Evolutionary conservation across 1,140 invertebrate genomes (phyloP), one percentile per base, ranked within the genome.

Genomic region (Drosophila cardini): DNA sequence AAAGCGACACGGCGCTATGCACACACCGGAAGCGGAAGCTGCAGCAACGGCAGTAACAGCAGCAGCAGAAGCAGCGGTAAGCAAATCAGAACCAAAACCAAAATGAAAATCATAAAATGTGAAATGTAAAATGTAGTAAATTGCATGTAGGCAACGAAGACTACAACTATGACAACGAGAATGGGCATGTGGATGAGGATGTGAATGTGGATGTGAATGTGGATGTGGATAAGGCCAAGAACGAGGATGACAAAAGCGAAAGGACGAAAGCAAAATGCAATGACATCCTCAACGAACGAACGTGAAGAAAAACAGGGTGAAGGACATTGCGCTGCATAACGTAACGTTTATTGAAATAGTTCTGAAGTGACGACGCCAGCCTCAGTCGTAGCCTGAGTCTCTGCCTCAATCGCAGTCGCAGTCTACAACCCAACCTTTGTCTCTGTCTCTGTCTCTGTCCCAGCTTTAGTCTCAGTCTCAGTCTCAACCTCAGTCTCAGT

Each of bases 321-420:
- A 87, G 84, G 84, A 87, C 80, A 89, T 80, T 76, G 76, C 84
- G 83, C 82, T 63, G 60, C 68, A 63, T 60, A 75, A 50, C 84
- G 78, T 80, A 83, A 84, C 84, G 84, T 77, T 87, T 89, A 87
- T 87, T 87, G 84, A 87, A 87, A 87, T 87, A 87, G 84, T 87
- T 87, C 76, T 89, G 69, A 87, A 87, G 84, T 89, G 84, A 72
- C 76, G 73, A 71, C 76, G 83, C 52, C 57, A 70, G 58, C 61
- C 52, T 76, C 57, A 70, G 60, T 53, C 42, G 68, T 63, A 64
- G 62, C 58, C 32, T 55, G 70, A 65, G 63, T 53, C 45, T 69
- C 60, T 53, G 56, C 57, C 16, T 30, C 46, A 73, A 50, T 34
- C 30, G 11, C 32, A 69, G 55, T 8, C n/a, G 9, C 34, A 56